Percentiles rank a stretch among this genome's conserved stretches.
Evolutionary conservation across 2,888 invertebrate genomes (phyloP).

Genomic region (Leuctra nigra): DNA sequence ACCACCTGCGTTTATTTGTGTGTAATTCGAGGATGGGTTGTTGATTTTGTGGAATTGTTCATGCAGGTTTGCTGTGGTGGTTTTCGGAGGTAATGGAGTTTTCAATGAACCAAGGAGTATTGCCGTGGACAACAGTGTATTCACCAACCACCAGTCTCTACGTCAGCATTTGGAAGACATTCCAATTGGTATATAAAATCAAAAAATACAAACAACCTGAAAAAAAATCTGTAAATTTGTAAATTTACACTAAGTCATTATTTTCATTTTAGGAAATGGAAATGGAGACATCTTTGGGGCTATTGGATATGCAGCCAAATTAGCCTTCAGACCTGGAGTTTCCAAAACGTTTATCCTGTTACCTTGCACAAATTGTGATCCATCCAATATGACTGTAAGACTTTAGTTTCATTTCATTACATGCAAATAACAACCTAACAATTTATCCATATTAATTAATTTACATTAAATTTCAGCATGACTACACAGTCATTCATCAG

Average conservation of each 20-base stretch:
- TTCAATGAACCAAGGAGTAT: conserved; percentile 66
- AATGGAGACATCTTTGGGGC: conserved; percentile 69
- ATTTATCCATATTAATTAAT: neutral
- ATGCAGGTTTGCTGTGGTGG: conserved; percentile 75
- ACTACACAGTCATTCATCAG: conserved; percentile 76
- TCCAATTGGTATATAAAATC: neutral
- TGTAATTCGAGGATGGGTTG: no score
- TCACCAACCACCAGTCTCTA: conserved; percentile 57
- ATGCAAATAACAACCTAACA: no score
- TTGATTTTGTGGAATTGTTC: no score
- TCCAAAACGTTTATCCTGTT: conserved; percentile 75
- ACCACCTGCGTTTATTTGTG: neutral
- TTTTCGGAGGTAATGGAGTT: conserved; percentile 74
- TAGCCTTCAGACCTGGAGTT: conserved; percentile 76
- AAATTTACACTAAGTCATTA: no score
- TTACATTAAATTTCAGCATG: conserved; percentile 49
- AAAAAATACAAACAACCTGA: no score
- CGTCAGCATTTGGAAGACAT: conserved; percentile 62
- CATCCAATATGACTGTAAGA: conserved; percentile 58
- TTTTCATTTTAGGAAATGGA: conserved; percentile 43
- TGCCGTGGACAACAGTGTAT: conserved; percentile 61
- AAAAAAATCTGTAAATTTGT: no score
- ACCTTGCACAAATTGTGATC: conserved; percentile 70
- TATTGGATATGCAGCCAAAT: conserved; percentile 60
- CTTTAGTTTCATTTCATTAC: neutral